phyloP scores from a whole-genome alignment of 2,888 invertebrate species.

The Gnatocerus cornutus region DNA sequence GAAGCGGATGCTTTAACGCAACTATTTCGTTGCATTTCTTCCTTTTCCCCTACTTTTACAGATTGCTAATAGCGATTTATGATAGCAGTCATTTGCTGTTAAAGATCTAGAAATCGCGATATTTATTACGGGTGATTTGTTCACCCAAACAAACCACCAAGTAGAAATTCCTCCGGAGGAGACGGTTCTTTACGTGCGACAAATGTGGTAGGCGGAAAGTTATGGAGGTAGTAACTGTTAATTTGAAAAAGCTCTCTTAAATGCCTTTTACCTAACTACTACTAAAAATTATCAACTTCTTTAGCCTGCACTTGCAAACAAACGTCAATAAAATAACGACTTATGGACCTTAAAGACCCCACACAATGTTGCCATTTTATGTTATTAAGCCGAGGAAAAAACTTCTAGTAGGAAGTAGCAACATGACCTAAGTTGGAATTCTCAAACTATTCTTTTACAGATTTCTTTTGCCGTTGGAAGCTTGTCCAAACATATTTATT shows the following conservation, averaged over 20 bases:
- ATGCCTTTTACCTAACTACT: too few relatives aligned
- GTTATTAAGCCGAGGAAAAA: too few relatives aligned
- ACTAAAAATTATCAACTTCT: too few relatives aligned
- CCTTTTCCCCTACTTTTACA: conserved; percentile 15
- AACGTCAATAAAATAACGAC: too few relatives aligned
- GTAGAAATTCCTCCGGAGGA: conserved; percentile 6
- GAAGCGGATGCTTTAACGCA: conserved; percentile 11
- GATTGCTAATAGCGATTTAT: conserved; percentile 26
- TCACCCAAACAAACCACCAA: conserved; percentile 3
- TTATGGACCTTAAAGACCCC: too few relatives aligned
- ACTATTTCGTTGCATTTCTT: conserved; percentile 6
- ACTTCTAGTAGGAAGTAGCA: too few relatives aligned
- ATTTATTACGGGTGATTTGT: conserved; percentile 20
- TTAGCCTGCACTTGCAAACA: too few relatives aligned
- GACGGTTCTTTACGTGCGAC: neutral
- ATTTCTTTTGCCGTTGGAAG: too few relatives aligned
- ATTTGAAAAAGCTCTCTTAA: neutral
- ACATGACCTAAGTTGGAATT: too few relatives aligned
- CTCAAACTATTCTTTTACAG: too few relatives aligned
- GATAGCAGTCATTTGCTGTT: conserved; percentile 16
- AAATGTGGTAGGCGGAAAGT: conserved; percentile 2
- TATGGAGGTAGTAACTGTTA: neutral
- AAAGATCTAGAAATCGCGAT: conserved; percentile 20
- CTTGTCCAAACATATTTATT: too few relatives aligned
- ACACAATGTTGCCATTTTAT: too few relatives aligned